phyloP scores from a whole-genome alignment of 2,797 vertebrate species.

The Argentina silus region DNA sequence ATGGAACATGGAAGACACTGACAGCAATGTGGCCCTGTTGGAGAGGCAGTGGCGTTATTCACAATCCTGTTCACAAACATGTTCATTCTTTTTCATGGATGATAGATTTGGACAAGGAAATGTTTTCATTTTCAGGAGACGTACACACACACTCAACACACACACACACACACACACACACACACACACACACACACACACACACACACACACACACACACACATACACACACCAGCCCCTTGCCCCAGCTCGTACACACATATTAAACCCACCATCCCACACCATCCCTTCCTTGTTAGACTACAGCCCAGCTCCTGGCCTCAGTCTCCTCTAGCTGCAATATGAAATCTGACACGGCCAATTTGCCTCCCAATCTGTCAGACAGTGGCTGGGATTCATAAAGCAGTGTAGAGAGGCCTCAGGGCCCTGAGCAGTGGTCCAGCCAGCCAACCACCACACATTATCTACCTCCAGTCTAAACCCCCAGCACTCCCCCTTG shows the following conservation, averaged over 20 bases:
- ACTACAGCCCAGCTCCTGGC: not conserved
- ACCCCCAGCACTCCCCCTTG: not conserved
- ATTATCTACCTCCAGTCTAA: not conserved
- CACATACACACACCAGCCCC: not conserved
- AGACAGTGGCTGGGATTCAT: not conserved
- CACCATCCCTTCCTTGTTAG: not conserved
- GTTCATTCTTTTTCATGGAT: not conserved
- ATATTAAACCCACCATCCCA: not conserved
- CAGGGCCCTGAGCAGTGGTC: not conserved
- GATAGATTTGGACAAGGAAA: not conserved
- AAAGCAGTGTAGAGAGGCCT: not conserved
- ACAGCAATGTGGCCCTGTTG: too few relatives aligned
- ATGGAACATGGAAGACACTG: too few relatives aligned
- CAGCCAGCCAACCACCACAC: not conserved
- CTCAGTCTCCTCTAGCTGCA: not conserved
- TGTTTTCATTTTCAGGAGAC: not conserved
- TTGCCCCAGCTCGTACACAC: not conserved
- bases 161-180: not conserved
- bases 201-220: not conserved
- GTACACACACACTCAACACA: too few relatives aligned
- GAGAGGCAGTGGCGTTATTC: too few relatives aligned
- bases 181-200: not conserved
- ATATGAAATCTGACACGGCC: constrained; percentile 11
- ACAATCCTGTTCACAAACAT: too few relatives aligned
- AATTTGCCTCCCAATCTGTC: constrained; percentile 8